Evolutionary conservation across 2,113 vertebrate genomes (phyloP).

Genomic region (Danionella cerebrum): DNA sequence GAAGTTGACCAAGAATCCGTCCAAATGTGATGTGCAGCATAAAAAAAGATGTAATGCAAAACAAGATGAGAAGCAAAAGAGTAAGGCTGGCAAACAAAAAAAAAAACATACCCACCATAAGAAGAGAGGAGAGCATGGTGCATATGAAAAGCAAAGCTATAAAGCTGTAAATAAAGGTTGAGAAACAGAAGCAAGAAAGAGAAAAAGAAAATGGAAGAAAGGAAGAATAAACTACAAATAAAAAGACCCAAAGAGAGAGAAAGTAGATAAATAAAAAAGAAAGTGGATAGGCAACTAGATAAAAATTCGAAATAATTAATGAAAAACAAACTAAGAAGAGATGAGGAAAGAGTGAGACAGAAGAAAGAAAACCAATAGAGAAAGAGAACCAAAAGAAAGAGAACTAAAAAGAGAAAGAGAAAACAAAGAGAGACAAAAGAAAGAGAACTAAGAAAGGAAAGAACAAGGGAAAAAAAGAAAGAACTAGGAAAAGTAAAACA

Average conservation of each 20-base stretch:
- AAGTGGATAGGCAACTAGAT: no score
- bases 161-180: no score
- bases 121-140: no score
- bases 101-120: not conserved
- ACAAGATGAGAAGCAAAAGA: conserved; percentile 25
- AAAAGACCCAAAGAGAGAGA: not conserved
- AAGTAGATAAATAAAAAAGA: not conserved
- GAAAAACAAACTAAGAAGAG: no score
- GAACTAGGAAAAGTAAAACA: not conserved
- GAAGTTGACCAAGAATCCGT: conserved; percentile 33
- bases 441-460: not conserved
- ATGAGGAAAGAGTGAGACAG: rapidly evolving
- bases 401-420: not conserved
- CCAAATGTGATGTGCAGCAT: conserved; percentile 31
- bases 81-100: conserved; percentile 22
- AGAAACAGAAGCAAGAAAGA: not conserved
- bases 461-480: not conserved
- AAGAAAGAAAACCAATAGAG: not conserved
- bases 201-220: not conserved
- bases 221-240: not conserved
- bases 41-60: conserved; percentile 25
- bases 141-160: not conserved
- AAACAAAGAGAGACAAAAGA: not conserved
- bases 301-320: no score
- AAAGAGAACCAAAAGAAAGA: not conserved